phyloP scores from a whole-genome alignment of 2,888 invertebrate species.

The Villa cingulata region DNA sequence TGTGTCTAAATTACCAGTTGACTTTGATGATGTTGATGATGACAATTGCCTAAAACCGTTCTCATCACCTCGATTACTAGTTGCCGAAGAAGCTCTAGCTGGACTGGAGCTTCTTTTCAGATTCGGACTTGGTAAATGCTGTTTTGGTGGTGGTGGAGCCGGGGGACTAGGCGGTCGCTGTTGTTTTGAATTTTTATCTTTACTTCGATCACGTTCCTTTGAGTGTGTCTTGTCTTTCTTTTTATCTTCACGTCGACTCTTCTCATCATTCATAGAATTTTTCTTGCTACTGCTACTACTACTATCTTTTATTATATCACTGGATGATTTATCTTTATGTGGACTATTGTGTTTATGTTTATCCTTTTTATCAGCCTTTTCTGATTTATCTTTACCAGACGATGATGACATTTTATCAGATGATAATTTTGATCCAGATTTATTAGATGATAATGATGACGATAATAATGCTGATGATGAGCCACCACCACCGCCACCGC shows the following conservation, averaged over 20 bases:
- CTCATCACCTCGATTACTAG: constrained; percentile 9
- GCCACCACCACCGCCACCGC: too few relatives aligned
- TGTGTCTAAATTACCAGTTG: not conserved
- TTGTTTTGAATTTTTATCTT: constrained; percentile 37
- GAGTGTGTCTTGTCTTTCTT: constrained; percentile 41
- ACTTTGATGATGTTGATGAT: not conserved
- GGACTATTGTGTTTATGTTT: constrained; percentile 41
- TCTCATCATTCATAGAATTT: constrained; percentile 24
- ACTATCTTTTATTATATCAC: constrained; percentile 18
- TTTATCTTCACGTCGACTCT: constrained; percentile 39
- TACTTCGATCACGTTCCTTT: constrained; percentile 41
- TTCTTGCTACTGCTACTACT: constrained; percentile 31
- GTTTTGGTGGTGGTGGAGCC: constrained; percentile 25
- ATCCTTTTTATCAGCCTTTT: constrained; percentile 44
- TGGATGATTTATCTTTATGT: constrained; percentile 36
- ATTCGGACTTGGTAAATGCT: not conserved
- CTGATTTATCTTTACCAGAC: constrained; percentile 28
- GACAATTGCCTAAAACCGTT: not conserved
- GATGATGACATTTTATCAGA: not conserved
- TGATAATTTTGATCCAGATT: constrained; percentile 2
- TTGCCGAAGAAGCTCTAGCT: constrained; percentile 9
- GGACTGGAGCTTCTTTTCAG: constrained; percentile 13
- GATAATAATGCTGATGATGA: constrained; percentile 3
- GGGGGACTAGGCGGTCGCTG: constrained; percentile 29
- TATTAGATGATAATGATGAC: not conserved